phyloP scores from a whole-genome alignment of 2,797 vertebrate species.

The Mico argentatus region DNA sequence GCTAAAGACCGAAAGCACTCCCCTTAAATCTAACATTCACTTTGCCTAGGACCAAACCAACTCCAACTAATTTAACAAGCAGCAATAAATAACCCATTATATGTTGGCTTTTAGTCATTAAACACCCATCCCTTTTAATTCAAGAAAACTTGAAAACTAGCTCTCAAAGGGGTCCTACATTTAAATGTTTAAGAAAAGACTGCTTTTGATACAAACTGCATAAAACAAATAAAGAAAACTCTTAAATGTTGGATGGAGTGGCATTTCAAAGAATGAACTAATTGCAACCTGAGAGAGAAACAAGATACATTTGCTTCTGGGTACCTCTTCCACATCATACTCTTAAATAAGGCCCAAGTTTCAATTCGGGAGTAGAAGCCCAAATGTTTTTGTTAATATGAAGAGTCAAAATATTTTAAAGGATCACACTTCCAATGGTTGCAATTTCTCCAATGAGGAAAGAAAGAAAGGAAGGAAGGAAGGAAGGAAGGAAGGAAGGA shows the following conservation, averaged over 20 bases:
- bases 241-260: neutral
- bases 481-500: neutral
- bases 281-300: neutral
- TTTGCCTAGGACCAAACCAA: conserved; percentile 39
- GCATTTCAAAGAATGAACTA: conserved; percentile 45
- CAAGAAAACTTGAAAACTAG: conserved; percentile 54
- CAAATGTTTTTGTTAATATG: neutral
- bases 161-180: conserved; percentile 49
- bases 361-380: neutral
- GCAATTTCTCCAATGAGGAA: neutral
- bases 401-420: conserved; percentile 35
- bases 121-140: conserved; percentile 64
- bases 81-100: conserved; percentile 49
- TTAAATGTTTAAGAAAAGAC: conserved; percentile 54
- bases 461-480: neutral
- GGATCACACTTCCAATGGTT: neutral
- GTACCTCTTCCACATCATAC: neutral
- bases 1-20: neutral
- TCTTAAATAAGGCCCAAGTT: neutral
- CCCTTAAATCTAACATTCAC: neutral
- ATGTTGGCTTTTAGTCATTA: conserved; percentile 42
- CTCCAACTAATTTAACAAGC: conserved; percentile 37
- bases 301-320: neutral
- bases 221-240: conserved; percentile 24
- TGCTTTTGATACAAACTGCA: conserved; percentile 49